Evolutionary conservation across 2,113 vertebrate species (phyloP), one percentile per base, ranked within the genome.

Genomic region (Gavialis gangeticus): DNA sequence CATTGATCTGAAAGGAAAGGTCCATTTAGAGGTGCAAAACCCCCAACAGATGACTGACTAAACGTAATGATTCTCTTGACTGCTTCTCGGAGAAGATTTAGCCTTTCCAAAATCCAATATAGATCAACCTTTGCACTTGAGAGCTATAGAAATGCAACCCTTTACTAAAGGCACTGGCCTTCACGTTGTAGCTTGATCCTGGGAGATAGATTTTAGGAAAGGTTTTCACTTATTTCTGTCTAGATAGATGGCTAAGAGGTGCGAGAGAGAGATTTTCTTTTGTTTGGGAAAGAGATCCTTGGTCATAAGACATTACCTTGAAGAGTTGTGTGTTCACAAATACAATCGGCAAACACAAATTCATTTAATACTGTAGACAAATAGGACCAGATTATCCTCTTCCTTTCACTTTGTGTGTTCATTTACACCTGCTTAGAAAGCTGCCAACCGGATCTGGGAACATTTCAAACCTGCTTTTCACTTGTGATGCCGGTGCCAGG

Each of bases 31-130:
- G 64, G 58, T 10, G n/a, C 46, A 71, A 81, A 79, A 2, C 24
- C 58, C 75, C n/a, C 64, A 84, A 0, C 9, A 58, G 84, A 90
- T 85, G 80, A 67, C 77, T 60, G 30, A 59, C 64, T 87, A 55
- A 76, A 85, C 10, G 18, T 57, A 79, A 71, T 1, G 4, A 89
- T 77, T 83, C 78, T 92, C 79, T 59, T 27, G 63, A 27, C 27
- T 83, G 76, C 81, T 79, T 81, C 75, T 87, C 56, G 24, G 87
- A 34, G 64, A 56, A 91, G 55, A 62, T n/a, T 64, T 62, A 90
- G n/a, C 81, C 89, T 84, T 90, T 92, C 87, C 76, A 59, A 93
- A 92, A 88, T 56, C 75, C 62, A 37, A 1, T 78, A 28, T 8
- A 62, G 85, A 77, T 80, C 81, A 91, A 6, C 62, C 76, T 91